These are phyloP conservation scores for Mus spicilegus DNA, from an alignment of 2,113 vertebrate genomes.

Conservation along the genomic window DNA sequence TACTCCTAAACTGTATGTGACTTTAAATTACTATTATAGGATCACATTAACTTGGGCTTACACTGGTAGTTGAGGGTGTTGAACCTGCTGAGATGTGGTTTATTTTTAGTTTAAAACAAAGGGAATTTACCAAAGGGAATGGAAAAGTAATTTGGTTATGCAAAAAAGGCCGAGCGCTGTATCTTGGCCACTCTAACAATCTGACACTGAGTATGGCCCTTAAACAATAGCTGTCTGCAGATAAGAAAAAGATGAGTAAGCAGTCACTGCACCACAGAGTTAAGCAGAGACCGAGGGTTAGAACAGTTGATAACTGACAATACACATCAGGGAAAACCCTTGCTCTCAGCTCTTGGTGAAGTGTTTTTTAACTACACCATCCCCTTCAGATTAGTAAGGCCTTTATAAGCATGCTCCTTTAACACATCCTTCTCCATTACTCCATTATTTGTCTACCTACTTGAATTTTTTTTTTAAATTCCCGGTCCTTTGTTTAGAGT, in stretches of 20 bases:
- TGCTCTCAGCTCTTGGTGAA: background rate
- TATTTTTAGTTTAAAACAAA: slow-evolving; percentile 39
- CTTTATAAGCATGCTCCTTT: background rate
- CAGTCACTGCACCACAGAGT: background rate
- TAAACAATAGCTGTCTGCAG: background rate
- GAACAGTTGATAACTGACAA: background rate
- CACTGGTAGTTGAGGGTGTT: slow-evolving; percentile 6
- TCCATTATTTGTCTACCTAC: background rate
- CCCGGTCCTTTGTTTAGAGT: background rate
- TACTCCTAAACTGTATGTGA: background rate
- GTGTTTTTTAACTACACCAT: background rate
- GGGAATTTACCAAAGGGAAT: slow-evolving; percentile 27
- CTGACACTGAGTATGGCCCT: background rate
- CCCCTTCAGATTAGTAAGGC: background rate
- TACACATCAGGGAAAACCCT: background rate
- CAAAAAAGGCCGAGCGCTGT: background rate
- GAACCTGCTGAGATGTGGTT: background rate
- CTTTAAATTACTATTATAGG: slow-evolving; percentile 18
- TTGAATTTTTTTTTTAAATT: background rate
- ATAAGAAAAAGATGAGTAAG: background rate
- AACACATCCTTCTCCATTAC: background rate
- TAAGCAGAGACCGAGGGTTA: background rate
- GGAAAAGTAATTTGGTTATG: background rate
- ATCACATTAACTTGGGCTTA: slow-evolving; percentile 7
- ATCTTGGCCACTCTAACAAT: background rate